phyloP scores from a whole-genome alignment of 2,888 invertebrate genomes.

The Drosophila peninsularis region DNA sequence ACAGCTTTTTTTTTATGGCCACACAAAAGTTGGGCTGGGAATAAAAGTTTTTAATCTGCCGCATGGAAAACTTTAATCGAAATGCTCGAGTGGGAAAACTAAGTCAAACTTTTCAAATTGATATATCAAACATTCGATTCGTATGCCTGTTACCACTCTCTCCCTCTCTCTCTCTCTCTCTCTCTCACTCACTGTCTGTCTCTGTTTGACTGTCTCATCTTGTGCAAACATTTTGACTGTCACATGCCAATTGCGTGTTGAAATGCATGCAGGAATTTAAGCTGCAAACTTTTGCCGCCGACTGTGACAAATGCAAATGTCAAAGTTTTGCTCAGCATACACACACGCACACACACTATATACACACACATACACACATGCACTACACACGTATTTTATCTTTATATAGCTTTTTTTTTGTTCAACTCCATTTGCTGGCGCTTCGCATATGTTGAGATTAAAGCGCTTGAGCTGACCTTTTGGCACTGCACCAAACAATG shows the following conservation, averaged over 20 bases:
- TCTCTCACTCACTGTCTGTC: neutral
- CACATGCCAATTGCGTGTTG: conserved; percentile 77
- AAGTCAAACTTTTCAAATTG: conserved; percentile 80
- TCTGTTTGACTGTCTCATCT: neutral
- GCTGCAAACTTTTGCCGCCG: conserved; percentile 72
- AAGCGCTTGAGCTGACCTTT: conserved; percentile 42
- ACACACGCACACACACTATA: neutral
- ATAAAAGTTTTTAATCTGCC: conserved; percentile 77
- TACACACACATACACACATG: neutral
- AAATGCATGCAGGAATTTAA: conserved; percentile 78
- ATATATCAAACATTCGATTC: conserved; percentile 81
- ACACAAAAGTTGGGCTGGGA: conserved; percentile 51
- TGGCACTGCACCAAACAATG: conserved; percentile 34
- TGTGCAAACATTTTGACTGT: too few relatives aligned
- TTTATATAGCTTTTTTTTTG: conserved; percentile 20
- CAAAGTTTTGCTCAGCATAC: conserved; percentile 62
- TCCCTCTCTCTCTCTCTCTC: neutral
- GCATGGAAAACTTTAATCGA: conserved; percentile 78
- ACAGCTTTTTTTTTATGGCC: conserved; percentile 26
- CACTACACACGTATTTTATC: neutral
- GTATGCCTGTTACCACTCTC: conserved; percentile 27
- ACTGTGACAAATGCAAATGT: conserved; percentile 77
- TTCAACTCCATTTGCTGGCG: conserved; percentile 35
- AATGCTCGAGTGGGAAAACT: conserved; percentile 67
- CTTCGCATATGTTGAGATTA: conserved; percentile 5